Evolutionary conservation across 2,113 vertebrate species (phyloP), one percentile per base, ranked within the genome.

Genomic region (Hystrix brachyura): DNA sequence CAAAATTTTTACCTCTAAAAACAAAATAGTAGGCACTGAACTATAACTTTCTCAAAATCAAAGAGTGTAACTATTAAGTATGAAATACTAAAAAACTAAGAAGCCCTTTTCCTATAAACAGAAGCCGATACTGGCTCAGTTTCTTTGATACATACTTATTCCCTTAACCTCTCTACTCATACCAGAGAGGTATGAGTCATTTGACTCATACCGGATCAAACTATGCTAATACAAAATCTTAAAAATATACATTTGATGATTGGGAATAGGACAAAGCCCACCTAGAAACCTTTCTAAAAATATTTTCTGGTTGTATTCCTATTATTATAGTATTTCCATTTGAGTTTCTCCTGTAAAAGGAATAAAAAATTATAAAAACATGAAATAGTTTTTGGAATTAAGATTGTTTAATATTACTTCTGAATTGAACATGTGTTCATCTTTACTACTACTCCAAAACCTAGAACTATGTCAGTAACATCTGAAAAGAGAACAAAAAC

Each of bases 21-120:
- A 67, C 5, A 78, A 71, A 95, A 55, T 81, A 71, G 81, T 10
- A 86, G 25, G 21, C 62, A 90, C 4, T 48, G 59, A 25, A 59
- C 27, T 95, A 21, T 65, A 81, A 64, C 53, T 87, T 64, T 83
- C 51, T 74, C 21, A 82, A 97, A 84, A 60, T 74, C 82, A 72
- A 93, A 65, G 3, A 86, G 1, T 4, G 4, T 65, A 91, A 82
- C 55, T 79, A 17, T 14, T 87, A 97, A 97, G 25, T 53, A 72
- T 9, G 95, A 87, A 82, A 94, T 90, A 74, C 78, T 92, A 48
- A 78, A 95, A 94, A 95, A 6, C 60, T 96, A 90, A 90, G n/a
- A 94, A 43, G 9, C 19, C 19, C n/a, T 78, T 72, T 78, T 69
- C 59, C 32, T 62, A 69, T n/a, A 74, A 87, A 82, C 38, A 76